A percentile compares a stretch with the other conserved stretches of the same genome.
These are phyloP conservation scores for Morpho helenor DNA, from an alignment of 2,888 invertebrate genomes.

Conservation along the genomic window DNA sequence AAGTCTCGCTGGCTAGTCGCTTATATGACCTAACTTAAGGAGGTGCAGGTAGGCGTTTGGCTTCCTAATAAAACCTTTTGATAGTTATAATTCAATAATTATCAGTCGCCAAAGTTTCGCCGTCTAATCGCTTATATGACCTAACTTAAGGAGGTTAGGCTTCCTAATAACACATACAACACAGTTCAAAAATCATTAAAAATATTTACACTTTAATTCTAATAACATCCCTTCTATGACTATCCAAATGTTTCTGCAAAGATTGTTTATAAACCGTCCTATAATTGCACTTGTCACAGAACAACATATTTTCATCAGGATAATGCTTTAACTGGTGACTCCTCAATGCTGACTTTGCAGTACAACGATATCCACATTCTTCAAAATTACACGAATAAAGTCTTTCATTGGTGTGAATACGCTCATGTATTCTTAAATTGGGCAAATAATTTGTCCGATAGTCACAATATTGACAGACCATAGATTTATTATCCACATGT, in stretches of 20 bases:
- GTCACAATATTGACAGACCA: slow-evolving; percentile 36
- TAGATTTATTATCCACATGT: slow-evolving; percentile 29
- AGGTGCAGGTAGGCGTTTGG: too few species aligned
- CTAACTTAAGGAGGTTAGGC: too few species aligned
- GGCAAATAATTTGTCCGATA: slow-evolving; percentile 37
- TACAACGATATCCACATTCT: slow-evolving; percentile 31
- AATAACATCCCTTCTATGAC: slow-evolving; percentile 37
- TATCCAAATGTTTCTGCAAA: slow-evolving; percentile 41
- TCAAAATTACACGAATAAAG: slow-evolving; percentile 33
- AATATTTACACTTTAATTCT: slow-evolving; percentile 6
- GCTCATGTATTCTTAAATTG: slow-evolving; percentile 43
- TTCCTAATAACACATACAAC: too few species aligned
- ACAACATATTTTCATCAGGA: slow-evolving; percentile 36
- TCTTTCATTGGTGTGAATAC: slow-evolving; percentile 36
- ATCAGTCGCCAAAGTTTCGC: too few species aligned
- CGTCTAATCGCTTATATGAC: too few species aligned
- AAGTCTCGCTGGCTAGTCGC: too few species aligned
- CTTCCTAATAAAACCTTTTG: too few species aligned
- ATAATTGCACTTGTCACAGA: slow-evolving; percentile 50
- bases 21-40: too few species aligned
- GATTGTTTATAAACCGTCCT: slow-evolving; percentile 46
- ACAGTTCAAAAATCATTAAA: too few species aligned
- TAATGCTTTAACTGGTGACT: slow-evolving; percentile 44
- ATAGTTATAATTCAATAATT: too few species aligned
- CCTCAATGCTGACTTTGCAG: slow-evolving; percentile 37